Base-by-base conservation (phyloP, 2,888 invertebrate species). In the Dynastes tityus region DNA sequence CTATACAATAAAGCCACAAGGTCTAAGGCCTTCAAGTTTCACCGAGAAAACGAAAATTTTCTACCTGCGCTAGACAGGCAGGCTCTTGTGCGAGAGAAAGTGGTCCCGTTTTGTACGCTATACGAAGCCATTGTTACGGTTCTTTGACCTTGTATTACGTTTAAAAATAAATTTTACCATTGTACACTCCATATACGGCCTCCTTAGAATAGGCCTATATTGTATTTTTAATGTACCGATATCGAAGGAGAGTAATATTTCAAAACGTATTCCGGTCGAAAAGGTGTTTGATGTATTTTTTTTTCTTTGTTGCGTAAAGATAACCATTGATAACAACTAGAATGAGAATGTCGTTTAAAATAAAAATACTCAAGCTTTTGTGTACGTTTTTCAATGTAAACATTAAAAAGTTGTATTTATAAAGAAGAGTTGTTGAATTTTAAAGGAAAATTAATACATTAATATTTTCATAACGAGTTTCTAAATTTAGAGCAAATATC, bases 101-200 rank as follows among this genome's bases (percentile, higher is more conserved):
- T 74, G 73, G 63, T 74, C 73, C 73, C 73, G 73, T 74, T 74
- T 27, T 22, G 16, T 74, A 49, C 29, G 27, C 27, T 61, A 40
- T 13, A 27, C 45, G 45, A 8, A 27, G 37, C 53, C 61, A 78
- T 78, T 78, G 78, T 78, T 78, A 73, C 61, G 71, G 78, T 78
- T 78, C 78, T 78, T 78, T 78, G 78, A 78, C 78, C 78, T 78
- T 78, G 77, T 71, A 63, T 64, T 71, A 45, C 49, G 63, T 73
- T 78, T 32, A 16, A 63, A 73, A 78, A 71, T 45, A 45, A 45
- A 45, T 45, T 22, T 45, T 45, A 45, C 45, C 45, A 45, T 45
- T 45, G 9, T 45, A 45, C 11, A 11, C 45, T 45, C 45, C 45
- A 45, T 45, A 45, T 45, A 45, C 45, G 45, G 45, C 9, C 45